phyloP scores from a whole-genome alignment of 2,888 invertebrate species.

The Oscheius myriophilus region DNA sequence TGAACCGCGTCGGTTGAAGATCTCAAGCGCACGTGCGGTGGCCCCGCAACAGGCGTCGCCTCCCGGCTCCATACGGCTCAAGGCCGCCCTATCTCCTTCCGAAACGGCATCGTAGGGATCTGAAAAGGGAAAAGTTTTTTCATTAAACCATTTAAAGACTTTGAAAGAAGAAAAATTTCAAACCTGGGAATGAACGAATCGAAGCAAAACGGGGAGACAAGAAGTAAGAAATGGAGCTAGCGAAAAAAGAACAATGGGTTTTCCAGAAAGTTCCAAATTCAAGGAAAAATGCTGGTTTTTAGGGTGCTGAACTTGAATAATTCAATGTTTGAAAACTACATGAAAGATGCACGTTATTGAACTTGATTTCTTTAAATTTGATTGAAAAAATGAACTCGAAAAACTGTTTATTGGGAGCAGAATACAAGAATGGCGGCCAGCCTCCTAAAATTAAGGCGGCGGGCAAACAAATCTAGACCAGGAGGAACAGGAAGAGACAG shows the following conservation, averaged over 20 bases:
- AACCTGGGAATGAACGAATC: no score
- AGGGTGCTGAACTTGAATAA: no score
- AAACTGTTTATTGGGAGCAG: background rate
- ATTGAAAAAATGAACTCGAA: background rate
- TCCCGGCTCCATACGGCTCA: constrained; percentile 29
- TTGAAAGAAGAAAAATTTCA: background rate
- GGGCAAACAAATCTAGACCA: background rate
- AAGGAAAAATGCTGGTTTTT: no score
- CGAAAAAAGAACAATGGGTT: no score
- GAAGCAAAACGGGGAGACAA: no score
- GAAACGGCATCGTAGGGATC: background rate
- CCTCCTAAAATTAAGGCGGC: background rate
- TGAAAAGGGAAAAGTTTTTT: background rate
- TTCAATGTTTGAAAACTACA: no score
- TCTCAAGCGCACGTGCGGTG: constrained; percentile 55
- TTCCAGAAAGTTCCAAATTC: no score
- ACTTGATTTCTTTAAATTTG: no score
- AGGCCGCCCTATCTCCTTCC: constrained; percentile 17
- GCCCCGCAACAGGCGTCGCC: constrained; percentile 38
- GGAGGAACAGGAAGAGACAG: background rate
- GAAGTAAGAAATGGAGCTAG: no score
- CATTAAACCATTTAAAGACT: background rate
- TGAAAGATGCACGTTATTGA: no score
- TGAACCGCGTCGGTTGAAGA: constrained; percentile 61
- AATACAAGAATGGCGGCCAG: background rate